Conservation (phyloP, 2,113 vertebrate genomes). For the Crotalus helleri region DNA sequence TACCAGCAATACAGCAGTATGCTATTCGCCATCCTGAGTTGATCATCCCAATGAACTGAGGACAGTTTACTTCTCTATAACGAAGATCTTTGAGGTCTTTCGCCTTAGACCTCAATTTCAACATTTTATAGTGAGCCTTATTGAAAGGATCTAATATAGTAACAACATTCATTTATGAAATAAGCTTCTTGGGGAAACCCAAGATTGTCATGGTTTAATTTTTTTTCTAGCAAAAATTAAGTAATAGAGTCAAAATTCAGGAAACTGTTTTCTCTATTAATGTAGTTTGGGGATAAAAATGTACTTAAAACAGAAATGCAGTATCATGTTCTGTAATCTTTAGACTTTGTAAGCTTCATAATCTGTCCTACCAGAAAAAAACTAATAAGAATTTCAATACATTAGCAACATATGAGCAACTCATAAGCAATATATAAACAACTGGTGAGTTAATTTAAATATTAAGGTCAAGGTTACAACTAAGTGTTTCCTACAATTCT, state of each 20-base stretch:
- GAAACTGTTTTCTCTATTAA: slow-evolving; percentile 2
- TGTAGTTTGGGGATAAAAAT: slow-evolving; percentile 8
- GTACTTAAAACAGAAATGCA: background rate
- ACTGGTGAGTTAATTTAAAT: background rate
- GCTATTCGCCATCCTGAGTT: slow-evolving; percentile 3
- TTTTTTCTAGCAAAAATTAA: accelerated
- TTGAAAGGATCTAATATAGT: background rate
- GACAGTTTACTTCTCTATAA: slow-evolving; percentile 4
- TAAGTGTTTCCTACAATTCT: slow-evolving; percentile 17
- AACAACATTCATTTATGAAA: background rate
- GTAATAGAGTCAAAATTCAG: background rate
- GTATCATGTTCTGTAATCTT: slow-evolving; percentile 4
- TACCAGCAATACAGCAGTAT: background rate
- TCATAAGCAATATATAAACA: background rate
- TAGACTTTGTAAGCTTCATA: slow-evolving; percentile 17
- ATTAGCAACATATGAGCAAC: background rate
- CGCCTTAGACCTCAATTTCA: slow-evolving; percentile 48
- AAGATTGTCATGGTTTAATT: background rate
- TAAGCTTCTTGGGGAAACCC: background rate
- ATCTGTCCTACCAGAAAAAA: background rate
- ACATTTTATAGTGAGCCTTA: background rate
- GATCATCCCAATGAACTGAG: background rate
- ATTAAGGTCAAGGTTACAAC: background rate
- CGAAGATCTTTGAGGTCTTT: slow-evolving; percentile 47
- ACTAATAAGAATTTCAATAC: background rate